Base-by-base conservation (phyloP, 2,888 invertebrate species). In the Melinopterus prodromus region DNA sequence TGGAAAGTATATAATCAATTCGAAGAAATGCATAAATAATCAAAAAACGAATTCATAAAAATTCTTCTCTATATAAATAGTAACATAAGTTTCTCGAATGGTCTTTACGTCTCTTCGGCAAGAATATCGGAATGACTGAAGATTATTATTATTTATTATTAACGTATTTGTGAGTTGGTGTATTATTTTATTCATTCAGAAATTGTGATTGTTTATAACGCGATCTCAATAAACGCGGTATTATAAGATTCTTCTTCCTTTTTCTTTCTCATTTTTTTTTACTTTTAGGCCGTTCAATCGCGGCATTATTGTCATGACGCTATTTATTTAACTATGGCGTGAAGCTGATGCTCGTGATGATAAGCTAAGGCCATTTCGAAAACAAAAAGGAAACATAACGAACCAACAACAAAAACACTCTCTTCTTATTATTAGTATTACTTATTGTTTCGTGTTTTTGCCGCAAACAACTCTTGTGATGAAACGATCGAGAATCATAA, bases 221-320 rank as follows among this genome's bases (percentile, higher is more conserved):
- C 36, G 74, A 74, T 74, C 12, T 53, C 53, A 53, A 53, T 53
- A 53, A 53, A 53, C 53, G 53, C 53, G 53, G 9, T 53, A 53
- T 53, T 53, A 12, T 9, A 53, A 53, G 53, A 9, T 74, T 74
- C 71, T 71, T 74, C n/a, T 74, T 74, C 35, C 74, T 36, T 74
- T 71, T 71, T 71, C 71, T 71, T 36, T 9, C 12, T 74, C 35
- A 35, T n/a, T 35, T 74, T 74, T 74, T 74, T 74, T 35, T 74
- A 74, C 74, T 74, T 74, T 74, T 74, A 74, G 74, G 74, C 74
- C 74, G 74, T 74, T 35, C 36, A 35, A 15, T 36, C n/a, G 36
- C 36, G 74, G 36, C 37, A 37, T 74, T 74, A 74, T 74, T 74
- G 74, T 74, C 74, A 74, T 74, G 36, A 53, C 53, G 53, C 53